Conservation (phyloP, 2,113 vertebrate species). For the Ictalurus punctatus region DNA sequence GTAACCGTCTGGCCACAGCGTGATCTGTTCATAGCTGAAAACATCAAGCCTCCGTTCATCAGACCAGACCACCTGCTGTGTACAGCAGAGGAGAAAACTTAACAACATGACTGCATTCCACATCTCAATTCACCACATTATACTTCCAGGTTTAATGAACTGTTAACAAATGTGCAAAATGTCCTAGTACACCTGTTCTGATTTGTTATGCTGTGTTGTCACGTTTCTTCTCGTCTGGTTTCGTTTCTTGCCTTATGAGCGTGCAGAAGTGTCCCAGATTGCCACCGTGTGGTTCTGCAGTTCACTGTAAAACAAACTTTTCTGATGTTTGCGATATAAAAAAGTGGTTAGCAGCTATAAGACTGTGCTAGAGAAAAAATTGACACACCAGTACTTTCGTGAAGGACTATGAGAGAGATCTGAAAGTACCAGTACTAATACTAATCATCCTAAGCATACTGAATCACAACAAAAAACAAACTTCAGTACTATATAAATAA, state of each 20-base stretch:
- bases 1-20: constrained; percentile 5
- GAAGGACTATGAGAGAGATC: neutral
- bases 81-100: neutral
- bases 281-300: neutral
- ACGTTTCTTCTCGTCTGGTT: neutral
- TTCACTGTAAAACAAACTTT: neutral
- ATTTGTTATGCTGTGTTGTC: neutral
- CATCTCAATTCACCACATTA: neutral
- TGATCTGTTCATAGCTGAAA: neutral
- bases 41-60: constrained; percentile 1
- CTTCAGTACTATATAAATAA: too few relatives aligned
- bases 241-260: neutral
- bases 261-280: neutral
- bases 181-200: neutral
- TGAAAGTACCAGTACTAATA: neutral
- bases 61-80: constrained; percentile 13
- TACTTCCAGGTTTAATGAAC: neutral
- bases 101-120: neutral
- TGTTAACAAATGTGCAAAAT: neutral
- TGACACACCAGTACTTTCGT: neutral
- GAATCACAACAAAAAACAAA: too few relatives aligned
- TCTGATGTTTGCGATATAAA: neutral
- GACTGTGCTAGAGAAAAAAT: neutral
- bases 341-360: neutral
- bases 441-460: neutral